phyloP scores from a whole-genome alignment of 2,888 invertebrate species.

The Meteorus colon region DNA sequence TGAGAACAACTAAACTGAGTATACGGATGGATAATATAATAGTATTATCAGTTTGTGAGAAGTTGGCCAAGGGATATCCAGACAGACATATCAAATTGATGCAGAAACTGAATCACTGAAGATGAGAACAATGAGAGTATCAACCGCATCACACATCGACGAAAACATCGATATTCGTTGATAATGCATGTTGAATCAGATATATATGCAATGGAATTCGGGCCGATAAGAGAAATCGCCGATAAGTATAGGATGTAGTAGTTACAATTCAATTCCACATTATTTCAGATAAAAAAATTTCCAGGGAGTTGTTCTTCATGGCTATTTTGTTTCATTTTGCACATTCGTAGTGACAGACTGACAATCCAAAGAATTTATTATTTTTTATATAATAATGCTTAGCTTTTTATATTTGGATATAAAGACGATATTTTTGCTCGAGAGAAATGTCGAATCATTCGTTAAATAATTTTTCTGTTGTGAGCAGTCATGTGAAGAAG shows the following conservation, averaged over 20 bases:
- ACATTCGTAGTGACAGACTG: too few relatives aligned
- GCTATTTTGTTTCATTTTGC: too few relatives aligned
- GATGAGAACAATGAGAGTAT: neutral
- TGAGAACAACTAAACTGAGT: conserved; percentile 22
- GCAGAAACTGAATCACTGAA: neutral
- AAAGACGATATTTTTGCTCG: too few relatives aligned
- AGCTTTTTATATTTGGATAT: too few relatives aligned
- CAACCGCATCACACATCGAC: too few relatives aligned
- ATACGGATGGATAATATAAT: conserved; percentile 12
- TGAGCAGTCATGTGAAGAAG: too few relatives aligned
- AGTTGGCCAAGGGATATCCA: neutral
- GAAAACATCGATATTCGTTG: neutral
- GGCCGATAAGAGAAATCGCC: neutral
- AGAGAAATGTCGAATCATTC: too few relatives aligned
- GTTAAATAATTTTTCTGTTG: too few relatives aligned
- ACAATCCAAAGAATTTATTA: too few relatives aligned
- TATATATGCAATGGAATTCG: neutral
- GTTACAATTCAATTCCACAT: neutral
- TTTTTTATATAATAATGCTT: too few relatives aligned
- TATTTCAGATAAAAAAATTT: neutral
- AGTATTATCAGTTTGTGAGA: conserved; percentile 1
- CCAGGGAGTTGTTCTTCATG: neutral
- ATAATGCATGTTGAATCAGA: neutral
- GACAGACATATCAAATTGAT: neutral
- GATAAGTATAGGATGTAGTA: neutral